Evolutionary conservation across 2,113 vertebrate genomes (phyloP).

Genomic region (Salvelinus fontinalis): DNA sequence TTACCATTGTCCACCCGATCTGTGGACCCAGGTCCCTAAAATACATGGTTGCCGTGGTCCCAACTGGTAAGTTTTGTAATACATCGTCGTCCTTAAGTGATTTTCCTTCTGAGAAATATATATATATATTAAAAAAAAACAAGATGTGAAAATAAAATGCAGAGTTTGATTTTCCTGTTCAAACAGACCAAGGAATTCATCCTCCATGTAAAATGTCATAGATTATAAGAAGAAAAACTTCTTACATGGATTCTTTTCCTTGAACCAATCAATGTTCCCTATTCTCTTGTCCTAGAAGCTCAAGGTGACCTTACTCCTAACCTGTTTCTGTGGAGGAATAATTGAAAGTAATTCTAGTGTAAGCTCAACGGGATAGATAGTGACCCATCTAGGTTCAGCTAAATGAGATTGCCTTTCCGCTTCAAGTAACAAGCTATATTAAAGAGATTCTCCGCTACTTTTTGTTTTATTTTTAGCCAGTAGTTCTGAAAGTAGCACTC

Average conservation of each 20-base stretch:
- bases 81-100: conserved; percentile 81
- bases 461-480: too few relatives aligned
- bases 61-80: conserved; percentile 82
- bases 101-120: conserved; percentile 76
- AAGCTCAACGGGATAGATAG: conserved; percentile 17
- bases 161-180: background rate
- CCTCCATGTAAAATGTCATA: background rate
- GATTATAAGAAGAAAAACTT: background rate
- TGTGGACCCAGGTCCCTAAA: conserved; percentile 89
- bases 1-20: conserved; percentile 88
- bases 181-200: background rate
- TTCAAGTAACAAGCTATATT: conserved; percentile 13
- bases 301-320: conserved; percentile 23
- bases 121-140: background rate
- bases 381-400: conserved; percentile 45
- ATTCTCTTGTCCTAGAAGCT: conserved; percentile 30
- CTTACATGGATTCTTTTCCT: background rate
- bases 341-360: conserved; percentile 58
- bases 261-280: conserved; percentile 1
- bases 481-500: too few relatives aligned
- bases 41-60: conserved; percentile 83
- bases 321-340: conserved; percentile 32
- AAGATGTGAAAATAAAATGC: background rate
- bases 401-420: conserved; percentile 25
- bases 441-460: background rate